Conservation (phyloP, 2,113 vertebrate genomes). For the Globicephala melas region DNA sequence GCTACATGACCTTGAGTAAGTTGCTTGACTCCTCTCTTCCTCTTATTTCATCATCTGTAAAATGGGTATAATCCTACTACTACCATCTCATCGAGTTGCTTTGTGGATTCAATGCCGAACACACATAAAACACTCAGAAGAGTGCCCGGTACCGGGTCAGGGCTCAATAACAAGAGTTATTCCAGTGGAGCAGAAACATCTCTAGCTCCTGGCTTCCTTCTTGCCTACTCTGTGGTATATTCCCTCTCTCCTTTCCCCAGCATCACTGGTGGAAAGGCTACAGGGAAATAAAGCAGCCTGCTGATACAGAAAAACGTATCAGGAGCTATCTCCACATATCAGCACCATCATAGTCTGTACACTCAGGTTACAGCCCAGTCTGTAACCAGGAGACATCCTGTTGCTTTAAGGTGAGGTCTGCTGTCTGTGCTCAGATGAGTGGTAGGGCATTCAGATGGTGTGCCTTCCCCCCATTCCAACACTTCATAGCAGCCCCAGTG, state of each 20-base stretch:
- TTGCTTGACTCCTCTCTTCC: background rate
- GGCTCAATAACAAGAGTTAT: background rate
- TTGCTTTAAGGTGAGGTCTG: background rate
- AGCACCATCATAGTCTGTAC: background rate
- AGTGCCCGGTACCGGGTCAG: background rate
- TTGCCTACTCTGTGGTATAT: background rate
- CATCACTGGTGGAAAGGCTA: background rate
- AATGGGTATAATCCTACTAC: background rate
- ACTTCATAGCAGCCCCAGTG: accelerated
- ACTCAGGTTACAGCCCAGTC: background rate
- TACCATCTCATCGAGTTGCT: background rate
- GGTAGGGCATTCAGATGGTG: accelerated
- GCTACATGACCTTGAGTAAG: background rate
- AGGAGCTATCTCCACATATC: background rate
- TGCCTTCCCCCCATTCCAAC: background rate
- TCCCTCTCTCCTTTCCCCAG: background rate
- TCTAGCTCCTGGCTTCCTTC: background rate
- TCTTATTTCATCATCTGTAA: background rate
- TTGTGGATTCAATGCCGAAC: background rate
- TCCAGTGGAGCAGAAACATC: background rate
- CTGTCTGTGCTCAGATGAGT: background rate
- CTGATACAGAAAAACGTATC: accelerated
- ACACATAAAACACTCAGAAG: background rate
- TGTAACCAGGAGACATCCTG: background rate
- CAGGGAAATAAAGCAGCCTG: background rate